Evolutionary conservation across 1,140 invertebrate genomes (phyloP), one percentile per base, ranked within the genome.

Genomic region (Cardiocondyla obscurior): DNA sequence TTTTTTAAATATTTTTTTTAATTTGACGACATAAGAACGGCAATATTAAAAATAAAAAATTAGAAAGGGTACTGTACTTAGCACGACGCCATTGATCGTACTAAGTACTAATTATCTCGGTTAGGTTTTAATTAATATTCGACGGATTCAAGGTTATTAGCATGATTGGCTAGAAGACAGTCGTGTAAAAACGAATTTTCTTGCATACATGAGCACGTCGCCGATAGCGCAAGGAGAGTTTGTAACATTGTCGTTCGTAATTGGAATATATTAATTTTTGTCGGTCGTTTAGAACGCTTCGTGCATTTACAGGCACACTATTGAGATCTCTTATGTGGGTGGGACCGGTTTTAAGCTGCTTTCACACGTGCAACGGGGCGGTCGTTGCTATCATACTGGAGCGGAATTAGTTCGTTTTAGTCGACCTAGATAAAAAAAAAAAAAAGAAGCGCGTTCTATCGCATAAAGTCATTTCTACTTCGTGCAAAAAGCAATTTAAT

Each of bases 221-320:
- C 53, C 44, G 33, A 51, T 3, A 30, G 42, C 42, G 33, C 33
- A 42, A 73, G 0, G 19, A 1, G 58, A 36, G 60, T 55, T 85
- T 58, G 85, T 42, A 82, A 86, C 72, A 79, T 84, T 83, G 85
- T 85, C 77, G 49, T 53, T 8, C 14, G 64, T 87, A 87, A 87
- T 86, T 86, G 77, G 81, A 87, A 87, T 87, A 87, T 86, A 86
- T 87, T 85, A 86, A 73, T 86, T 79, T 83, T 60, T 67, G 51
- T 28, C 72, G 53, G 84, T 79, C 57, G 81, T 70, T 49, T 85
- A 81, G 57, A 74, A 12, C 30, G 7, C 44, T 10, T 8, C 36
- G 19, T n/a, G 42, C 74, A 36, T 64, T 65, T 51, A 36, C 30
- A 14, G 12, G 16, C 44, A 46, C 55, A 36, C 42, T 22, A 64